Conservation (phyloP, 2,888 invertebrate genomes). For the Willowsia nigromaculata region DNA sequence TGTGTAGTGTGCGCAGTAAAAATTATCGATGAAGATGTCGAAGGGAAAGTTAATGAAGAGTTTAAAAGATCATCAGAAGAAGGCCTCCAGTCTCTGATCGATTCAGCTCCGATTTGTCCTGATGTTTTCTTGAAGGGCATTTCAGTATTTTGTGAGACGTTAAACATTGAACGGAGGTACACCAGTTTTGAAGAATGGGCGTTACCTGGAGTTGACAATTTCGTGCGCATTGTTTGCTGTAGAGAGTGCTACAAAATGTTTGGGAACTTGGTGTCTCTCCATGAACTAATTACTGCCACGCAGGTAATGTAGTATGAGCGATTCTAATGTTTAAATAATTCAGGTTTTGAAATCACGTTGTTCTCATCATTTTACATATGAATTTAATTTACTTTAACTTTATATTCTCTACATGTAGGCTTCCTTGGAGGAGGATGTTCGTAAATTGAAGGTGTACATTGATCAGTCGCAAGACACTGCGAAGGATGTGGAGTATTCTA, state of each 20-base stretch:
- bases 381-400: too few species aligned
- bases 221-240: background rate
- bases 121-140: background rate
- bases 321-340: background rate
- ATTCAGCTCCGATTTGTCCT: background rate
- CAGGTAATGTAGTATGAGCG: background rate
- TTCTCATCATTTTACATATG: too few species aligned
- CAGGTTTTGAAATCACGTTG: too few species aligned
- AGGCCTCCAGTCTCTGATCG: too few species aligned
- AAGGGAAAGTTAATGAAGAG: too few species aligned
- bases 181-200: background rate
- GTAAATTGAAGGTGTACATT: background rate
- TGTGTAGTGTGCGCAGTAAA: background rate
- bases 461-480: background rate
- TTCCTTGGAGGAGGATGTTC: background rate
- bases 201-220: background rate
- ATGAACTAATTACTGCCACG: background rate
- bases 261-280: background rate
- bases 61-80: background rate
- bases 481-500: conserved; percentile 3
- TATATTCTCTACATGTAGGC: too few species aligned
- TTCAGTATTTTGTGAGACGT: background rate
- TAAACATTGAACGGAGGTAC: background rate
- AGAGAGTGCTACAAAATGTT: background rate
- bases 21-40: background rate